These are phyloP conservation scores for Tiphia femorata DNA, from an alignment of 2,888 invertebrate genomes.

Conservation along the genomic window DNA sequence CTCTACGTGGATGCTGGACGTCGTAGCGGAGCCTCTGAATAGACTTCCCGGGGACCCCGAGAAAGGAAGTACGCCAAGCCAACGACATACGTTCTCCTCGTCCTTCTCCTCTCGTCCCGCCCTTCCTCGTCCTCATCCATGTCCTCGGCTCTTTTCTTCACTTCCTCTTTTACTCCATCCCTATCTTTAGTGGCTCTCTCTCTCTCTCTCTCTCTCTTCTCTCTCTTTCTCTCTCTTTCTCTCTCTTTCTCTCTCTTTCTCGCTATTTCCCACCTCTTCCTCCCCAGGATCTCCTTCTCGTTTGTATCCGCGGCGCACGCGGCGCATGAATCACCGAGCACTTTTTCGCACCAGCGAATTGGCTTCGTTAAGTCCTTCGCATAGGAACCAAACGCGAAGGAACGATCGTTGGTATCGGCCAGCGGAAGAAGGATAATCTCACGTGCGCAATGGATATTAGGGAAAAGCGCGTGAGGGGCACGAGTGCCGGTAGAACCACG, in stretches of 20 bases:
- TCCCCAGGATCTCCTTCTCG: background rate
- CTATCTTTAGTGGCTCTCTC: conserved; percentile 31
- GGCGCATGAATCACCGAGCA: conserved; percentile 45
- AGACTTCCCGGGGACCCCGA: conserved; percentile 49
- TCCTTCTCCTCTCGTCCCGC: conserved; percentile 29
- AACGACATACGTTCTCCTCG: conserved; percentile 52
- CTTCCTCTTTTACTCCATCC: background rate
- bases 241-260: conserved; percentile 7
- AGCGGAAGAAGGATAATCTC: background rate
- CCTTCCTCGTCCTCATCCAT: too few species aligned
- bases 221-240: conserved; percentile 10
- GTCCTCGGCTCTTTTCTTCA: background rate
- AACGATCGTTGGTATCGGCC: conserved; percentile 4
- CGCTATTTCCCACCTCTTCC: background rate
- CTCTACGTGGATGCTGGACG: conserved; percentile 48
- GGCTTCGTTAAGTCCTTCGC: conserved; percentile 28
- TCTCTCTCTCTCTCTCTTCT: background rate
- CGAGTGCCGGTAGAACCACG: too few species aligned
- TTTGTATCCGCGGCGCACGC: conserved; percentile 33
- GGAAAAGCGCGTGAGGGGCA: too few species aligned
- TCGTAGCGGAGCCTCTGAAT: conserved; percentile 52
- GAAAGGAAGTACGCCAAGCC: conserved; percentile 52
- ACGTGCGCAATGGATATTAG: too few species aligned
- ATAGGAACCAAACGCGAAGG: background rate
- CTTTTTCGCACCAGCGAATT: conserved; percentile 41